These are phyloP conservation scores for Neofelis nebulosa DNA, from an alignment of 2,113 vertebrate genomes.

Conservation along the genomic window DNA sequence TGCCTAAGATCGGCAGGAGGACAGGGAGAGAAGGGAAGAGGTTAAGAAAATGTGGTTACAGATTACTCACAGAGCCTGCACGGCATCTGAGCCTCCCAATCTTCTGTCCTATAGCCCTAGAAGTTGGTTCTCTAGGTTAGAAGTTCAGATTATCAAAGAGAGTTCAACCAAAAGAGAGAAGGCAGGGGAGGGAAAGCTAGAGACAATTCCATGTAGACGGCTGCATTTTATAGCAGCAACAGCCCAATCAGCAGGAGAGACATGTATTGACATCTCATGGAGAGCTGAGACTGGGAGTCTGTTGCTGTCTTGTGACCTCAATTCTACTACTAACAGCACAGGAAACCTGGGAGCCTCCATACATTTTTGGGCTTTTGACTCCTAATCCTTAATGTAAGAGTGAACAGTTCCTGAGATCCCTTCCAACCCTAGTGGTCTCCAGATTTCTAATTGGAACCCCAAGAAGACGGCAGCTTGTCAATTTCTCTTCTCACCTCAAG, in stretches of 20 bases:
- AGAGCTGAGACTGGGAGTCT: neutral
- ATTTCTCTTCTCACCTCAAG: slow-evolving; percentile 70
- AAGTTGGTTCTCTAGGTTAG: neutral
- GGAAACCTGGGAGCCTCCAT: neutral
- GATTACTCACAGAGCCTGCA: neutral
- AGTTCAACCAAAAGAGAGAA: neutral
- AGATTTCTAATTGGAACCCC: slow-evolving; percentile 62
- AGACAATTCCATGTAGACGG: neutral
- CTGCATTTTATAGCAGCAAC: neutral
- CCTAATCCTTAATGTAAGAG: neutral
- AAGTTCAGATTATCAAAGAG: neutral
- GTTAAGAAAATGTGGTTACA: neutral
- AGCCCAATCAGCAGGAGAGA: neutral
- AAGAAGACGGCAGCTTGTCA: slow-evolving; percentile 55
- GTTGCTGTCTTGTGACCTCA: neutral
- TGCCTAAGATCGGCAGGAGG: neutral
- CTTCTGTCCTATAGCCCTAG: neutral
- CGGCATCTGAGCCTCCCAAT: neutral
- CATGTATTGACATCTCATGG: neutral
- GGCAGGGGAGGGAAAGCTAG: neutral
- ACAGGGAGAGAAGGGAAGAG: neutral
- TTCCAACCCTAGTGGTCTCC: slow-evolving; percentile 19
- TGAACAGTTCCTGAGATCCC: neutral
- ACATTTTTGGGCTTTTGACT: neutral
- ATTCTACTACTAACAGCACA: neutral